Conservation (phyloP, 2,888 invertebrate species). For the Hipparchia semele region DNA sequence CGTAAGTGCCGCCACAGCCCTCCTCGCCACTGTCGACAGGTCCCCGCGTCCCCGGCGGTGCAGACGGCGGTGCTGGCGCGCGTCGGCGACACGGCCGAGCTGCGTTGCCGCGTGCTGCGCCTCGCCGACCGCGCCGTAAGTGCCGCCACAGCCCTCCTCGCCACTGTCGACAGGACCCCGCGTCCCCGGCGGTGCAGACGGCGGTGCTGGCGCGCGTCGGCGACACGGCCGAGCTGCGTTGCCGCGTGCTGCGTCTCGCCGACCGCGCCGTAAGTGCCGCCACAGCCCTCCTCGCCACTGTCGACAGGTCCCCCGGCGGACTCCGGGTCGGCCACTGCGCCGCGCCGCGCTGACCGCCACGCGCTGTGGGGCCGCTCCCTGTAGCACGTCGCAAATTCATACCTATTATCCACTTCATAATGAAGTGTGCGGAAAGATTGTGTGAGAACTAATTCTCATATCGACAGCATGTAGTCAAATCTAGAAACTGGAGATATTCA, state of each 20-base stretch:
- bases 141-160: conserved; percentile 17
- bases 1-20: conserved; percentile 44
- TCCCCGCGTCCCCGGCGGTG: conserved; percentile 48
- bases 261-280: conserved; percentile 57
- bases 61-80: conserved; percentile 56
- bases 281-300: conserved; percentile 17
- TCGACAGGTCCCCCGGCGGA: conserved; percentile 4
- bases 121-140: conserved; percentile 53
- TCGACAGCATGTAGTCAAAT: too few species aligned
- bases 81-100: conserved; percentile 54
- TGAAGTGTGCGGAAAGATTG: too few species aligned
- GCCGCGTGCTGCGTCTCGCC: conserved; percentile 57
- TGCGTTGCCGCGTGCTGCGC: conserved; percentile 57
- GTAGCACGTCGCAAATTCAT: too few species aligned
- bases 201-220: conserved; percentile 56
- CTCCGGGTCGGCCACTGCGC: conserved; percentile 44
- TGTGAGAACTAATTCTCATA: too few species aligned
- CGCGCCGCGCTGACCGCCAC: conserved; percentile 45
- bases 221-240: conserved; percentile 56
- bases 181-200: conserved; percentile 53
- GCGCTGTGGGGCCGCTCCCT: conserved; percentile 55
- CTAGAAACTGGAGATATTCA: not conserved
- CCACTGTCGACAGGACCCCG: conserved; percentile 14
- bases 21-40: not conserved
- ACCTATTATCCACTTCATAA: too few species aligned